Evolutionary conservation across 2,113 vertebrate species (phyloP).

Genomic region (Eulemur macaco): DNA sequence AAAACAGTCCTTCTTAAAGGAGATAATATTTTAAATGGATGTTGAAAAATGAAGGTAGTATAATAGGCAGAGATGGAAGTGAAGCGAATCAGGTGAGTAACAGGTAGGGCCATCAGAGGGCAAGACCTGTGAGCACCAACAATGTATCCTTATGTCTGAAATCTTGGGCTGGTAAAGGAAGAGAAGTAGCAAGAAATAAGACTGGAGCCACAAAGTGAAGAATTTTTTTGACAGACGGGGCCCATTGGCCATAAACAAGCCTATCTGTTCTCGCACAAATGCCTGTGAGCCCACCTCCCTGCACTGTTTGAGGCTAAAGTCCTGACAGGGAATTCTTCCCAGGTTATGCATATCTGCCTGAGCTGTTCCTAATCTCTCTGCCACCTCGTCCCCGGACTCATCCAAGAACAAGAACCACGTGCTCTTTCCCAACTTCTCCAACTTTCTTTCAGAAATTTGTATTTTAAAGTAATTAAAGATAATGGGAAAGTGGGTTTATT

Average conservation of each 20-base stretch:
- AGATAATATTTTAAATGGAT: not conserved
- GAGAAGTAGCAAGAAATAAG: not conserved
- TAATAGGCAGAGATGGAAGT: not conserved
- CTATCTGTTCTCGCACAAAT: not conserved
- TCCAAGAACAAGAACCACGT: not conserved
- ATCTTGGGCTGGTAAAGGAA: not conserved
- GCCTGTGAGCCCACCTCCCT: too few relatives aligned
- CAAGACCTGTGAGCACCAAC: not conserved
- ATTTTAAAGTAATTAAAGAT: constrained; percentile 10
- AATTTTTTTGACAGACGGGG: not conserved
- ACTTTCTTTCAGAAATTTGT: not conserved
- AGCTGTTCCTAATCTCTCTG: not conserved
- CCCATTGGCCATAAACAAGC: not conserved
- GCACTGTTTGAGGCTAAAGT: not conserved
- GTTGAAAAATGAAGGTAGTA: not conserved
- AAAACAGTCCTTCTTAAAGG: not conserved
- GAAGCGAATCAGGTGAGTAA: not conserved
- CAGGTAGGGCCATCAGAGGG: not conserved
- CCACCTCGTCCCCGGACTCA: not conserved
- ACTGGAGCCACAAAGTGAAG: not conserved
- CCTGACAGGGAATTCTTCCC: not conserved
- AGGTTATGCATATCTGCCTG: not conserved
- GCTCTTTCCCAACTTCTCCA: not conserved
- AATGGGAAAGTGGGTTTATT: not conserved
- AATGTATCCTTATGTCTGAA: not conserved